Evolutionary conservation across 1,140 invertebrate genomes (phyloP).

Genomic region (Formica exsecta): DNA sequence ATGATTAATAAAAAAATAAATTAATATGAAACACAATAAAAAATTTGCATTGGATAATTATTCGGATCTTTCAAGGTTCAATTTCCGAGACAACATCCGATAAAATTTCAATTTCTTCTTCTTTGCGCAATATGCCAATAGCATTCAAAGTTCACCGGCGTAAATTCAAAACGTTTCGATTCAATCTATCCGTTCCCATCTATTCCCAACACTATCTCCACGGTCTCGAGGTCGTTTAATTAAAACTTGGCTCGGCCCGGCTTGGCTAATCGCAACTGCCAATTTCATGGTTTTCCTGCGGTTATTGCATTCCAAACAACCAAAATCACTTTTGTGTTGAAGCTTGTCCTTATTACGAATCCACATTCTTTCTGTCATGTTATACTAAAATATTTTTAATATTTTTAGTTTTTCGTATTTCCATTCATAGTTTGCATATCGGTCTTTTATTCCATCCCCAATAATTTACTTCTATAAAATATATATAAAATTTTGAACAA

Average conservation of each 20-base stretch:
- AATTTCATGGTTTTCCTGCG: conserved; percentile 52
- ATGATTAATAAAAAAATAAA: neutral
- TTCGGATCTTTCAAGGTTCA: neutral
- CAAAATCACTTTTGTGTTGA: neutral
- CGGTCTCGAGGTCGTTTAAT: conserved; percentile 59
- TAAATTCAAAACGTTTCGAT: conserved; percentile 48
- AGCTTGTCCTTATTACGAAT: conserved; percentile 28
- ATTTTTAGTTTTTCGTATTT: neutral
- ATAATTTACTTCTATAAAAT: neutral
- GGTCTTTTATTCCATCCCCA: neutral
- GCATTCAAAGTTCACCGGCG: neutral
- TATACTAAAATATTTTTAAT: neutral
- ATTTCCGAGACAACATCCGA: neutral
- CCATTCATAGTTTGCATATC: neutral
- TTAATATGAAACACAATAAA: neutral
- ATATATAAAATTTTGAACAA: neutral
- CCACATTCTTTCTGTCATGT: neutral
- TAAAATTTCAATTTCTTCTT: neutral
- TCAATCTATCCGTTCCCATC: conserved; percentile 35
- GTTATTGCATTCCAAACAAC: conserved; percentile 9
- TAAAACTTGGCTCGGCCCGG: conserved; percentile 45
- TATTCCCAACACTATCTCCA: conserved; percentile 60
- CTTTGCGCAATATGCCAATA: neutral
- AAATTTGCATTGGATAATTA: neutral
- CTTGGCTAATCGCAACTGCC: conserved; percentile 45